Base-by-base conservation (phyloP, 2,113 vertebrate genomes). In the Atrichornis clamosus region DNA sequence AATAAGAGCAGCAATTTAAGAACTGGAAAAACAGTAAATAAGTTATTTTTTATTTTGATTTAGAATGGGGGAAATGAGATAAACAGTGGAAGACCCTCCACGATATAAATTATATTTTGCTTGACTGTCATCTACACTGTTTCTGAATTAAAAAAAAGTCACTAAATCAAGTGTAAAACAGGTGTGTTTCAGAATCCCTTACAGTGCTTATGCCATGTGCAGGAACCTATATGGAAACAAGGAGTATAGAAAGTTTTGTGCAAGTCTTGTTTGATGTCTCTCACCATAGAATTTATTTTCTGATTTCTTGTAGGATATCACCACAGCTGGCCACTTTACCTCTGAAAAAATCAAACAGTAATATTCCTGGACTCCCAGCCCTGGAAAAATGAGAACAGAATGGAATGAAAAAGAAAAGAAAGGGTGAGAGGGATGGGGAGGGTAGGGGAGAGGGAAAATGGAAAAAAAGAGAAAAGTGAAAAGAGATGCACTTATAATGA, bases 1-100 rank as follows among this genome's bases (percentile, higher is more conserved):
- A 82, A 79, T 81, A 75, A 27, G 13, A 28, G 7, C 6, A 12
- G 5, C 9, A 76, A 63, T 10, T 41, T 19, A 18, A 21, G 10
- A n/a, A 63, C 26, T 56, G 8, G 32, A 88, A 67, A 37, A 28
- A 44, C 7, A 70, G 3, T 32, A 77, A 68, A 62, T 6, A 7
- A 27, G 6, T 76, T 32, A 6, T 37, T 23, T 76, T 91, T 69
- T n/a, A 7, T 55, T 80, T 76, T 62, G n/a, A 64, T 5, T 41
- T 9, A 28, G 68, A 35, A 42, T 3, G 6, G 2, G 3, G 1
- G 3, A 9, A 70, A 23, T 1, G 1, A 44, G 4, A 3, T 22
- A 77, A 82, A 33, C 4, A 17, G 6, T 19, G 12, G 28, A 84
- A 67, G 11, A 84, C 3, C 6, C 9, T n/a, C 33, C 3, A 18